These are phyloP conservation scores for Murina feae DNA, from an alignment of 2,113 vertebrate genomes.

Conservation along the genomic window DNA sequence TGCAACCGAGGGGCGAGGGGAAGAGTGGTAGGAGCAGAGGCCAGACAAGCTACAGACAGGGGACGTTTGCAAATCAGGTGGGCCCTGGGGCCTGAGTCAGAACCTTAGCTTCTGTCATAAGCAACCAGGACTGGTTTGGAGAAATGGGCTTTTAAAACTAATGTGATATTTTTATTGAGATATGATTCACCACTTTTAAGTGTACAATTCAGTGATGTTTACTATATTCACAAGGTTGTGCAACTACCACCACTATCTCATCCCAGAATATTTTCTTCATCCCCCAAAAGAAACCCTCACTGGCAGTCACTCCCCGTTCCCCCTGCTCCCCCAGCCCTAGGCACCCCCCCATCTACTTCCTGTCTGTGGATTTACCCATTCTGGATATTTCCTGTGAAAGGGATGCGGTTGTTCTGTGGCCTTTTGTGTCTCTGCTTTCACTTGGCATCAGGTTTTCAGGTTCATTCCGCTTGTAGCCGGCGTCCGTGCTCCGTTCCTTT, in stretches of 20 bases:
- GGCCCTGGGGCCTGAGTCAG: background rate
- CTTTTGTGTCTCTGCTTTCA: background rate
- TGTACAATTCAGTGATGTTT: background rate
- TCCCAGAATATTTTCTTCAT: background rate
- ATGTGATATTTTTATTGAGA: background rate
- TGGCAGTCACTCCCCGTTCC: background rate
- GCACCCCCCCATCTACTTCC: background rate
- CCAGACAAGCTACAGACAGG: background rate
- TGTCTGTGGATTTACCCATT: background rate
- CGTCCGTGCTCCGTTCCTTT: background rate
- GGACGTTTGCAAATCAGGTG: accelerated
- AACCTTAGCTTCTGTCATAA: background rate
- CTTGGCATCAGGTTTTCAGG: too few species aligned
- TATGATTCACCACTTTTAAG: background rate
- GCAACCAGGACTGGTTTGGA: background rate
- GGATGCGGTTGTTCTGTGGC: too few species aligned
- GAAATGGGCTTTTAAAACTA: background rate
- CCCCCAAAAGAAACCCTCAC: background rate
- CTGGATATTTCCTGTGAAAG: background rate
- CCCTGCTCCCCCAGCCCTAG: too few species aligned
- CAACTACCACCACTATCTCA: background rate
- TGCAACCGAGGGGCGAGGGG: background rate
- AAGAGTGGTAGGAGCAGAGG: background rate
- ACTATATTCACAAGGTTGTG: background rate
- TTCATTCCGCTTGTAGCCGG: accelerated